A percentile compares a stretch with the other conserved stretches of the same genome.
These are phyloP conservation scores for Sinohyriopsis cumingii DNA, from an alignment of 2,888 invertebrate genomes.

Conservation along the genomic window DNA sequence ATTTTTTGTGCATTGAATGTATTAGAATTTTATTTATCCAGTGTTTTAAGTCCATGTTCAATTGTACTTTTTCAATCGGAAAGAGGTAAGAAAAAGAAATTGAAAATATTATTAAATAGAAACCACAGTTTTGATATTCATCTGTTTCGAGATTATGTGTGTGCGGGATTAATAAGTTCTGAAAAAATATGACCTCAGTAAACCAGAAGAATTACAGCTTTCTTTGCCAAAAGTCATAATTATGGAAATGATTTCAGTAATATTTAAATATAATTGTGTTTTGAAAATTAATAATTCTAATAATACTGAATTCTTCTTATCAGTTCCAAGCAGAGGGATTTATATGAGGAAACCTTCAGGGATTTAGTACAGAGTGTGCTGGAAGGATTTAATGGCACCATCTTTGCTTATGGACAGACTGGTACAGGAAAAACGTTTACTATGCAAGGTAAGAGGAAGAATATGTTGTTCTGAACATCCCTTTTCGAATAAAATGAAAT, in stretches of 20 bases:
- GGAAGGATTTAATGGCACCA: slow-evolving; percentile 98
- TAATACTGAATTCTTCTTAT: slow-evolving; percentile 38
- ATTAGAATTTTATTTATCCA: too few species aligned
- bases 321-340: slow-evolving; percentile 88
- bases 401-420: slow-evolving; percentile 99
- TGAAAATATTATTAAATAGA: too few species aligned
- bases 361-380: slow-evolving; percentile 95
- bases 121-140: too few species aligned
- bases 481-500: not conserved
- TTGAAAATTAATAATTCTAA: not conserved
- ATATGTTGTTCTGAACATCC: not conserved
- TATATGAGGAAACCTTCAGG: slow-evolving; percentile 97
- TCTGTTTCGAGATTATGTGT: too few species aligned
- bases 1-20: too few species aligned
- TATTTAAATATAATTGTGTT: not conserved
- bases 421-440: slow-evolving; percentile 90
- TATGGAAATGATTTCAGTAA: not conserved
- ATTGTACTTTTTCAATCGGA: too few species aligned
- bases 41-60: too few species aligned
- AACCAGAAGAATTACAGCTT: not conserved
- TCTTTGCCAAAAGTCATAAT: not conserved
- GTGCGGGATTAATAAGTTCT: too few species aligned
- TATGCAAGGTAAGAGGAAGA: slow-evolving; percentile 76
- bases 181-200: too few species aligned
- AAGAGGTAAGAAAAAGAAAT: too few species aligned